Percentiles rank a stretch among this genome's conserved stretches.
Conservation (phyloP, 37 sponge, comb jelly and placozoan genomes). For the Agelas oroides region DNA sequence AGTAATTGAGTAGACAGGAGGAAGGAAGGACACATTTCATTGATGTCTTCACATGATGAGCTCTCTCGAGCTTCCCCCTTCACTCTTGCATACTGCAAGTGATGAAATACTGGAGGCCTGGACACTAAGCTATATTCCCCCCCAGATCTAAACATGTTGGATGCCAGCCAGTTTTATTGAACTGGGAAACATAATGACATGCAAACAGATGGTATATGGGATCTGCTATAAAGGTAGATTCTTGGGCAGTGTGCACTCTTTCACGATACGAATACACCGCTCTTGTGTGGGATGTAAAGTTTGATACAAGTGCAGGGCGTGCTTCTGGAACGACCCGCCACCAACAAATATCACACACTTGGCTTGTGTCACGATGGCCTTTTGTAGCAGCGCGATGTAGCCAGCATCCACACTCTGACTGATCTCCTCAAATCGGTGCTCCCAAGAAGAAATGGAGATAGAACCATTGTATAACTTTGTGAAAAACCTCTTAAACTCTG, state of each 20-base stretch:
- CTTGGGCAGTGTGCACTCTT: slow-evolving; percentile 11
- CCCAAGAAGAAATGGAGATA: slow-evolving; percentile 16
- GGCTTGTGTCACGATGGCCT: slow-evolving; percentile 22
- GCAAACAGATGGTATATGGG: too few relatives aligned
- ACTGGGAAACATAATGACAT: too few relatives aligned
- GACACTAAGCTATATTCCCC: too few relatives aligned
- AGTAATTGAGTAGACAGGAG: too few relatives aligned
- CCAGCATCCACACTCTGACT: slow-evolving; percentile 12
- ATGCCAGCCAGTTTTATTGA: too few relatives aligned
- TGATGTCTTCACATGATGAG: too few relatives aligned
- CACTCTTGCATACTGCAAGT: too few relatives aligned
- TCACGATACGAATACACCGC: slow-evolving; percentile 18
- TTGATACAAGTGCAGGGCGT: slow-evolving; percentile 32
- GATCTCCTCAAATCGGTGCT: slow-evolving; percentile 29
- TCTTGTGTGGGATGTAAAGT: neutral
- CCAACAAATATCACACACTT: slow-evolving; percentile 59
- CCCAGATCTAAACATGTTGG: too few relatives aligned
- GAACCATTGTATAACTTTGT: slow-evolving; percentile 11
- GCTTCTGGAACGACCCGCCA: slow-evolving; percentile 50
- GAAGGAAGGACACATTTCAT: too few relatives aligned
- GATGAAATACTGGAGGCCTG: too few relatives aligned
- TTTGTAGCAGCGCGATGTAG: slow-evolving; percentile 41
- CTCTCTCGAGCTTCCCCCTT: too few relatives aligned
- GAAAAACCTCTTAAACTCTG: slow-evolving; percentile 44
- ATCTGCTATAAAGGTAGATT: neutral